Evolutionary conservation across 23 tunicate genomes (phyloP).

Genomic region (Botrylloides violaceus): DNA sequence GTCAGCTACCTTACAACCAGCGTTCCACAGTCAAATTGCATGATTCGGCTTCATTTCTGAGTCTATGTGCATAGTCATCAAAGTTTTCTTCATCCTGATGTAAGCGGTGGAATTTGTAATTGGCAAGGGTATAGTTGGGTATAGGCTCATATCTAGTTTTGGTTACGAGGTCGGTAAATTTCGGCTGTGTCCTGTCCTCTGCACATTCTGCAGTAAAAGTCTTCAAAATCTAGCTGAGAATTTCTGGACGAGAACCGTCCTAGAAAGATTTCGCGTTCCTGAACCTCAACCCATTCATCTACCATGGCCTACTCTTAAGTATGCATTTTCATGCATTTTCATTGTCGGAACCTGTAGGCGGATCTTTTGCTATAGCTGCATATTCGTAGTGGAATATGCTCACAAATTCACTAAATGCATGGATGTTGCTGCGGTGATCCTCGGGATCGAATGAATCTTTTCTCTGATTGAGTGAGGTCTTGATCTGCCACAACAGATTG

Average conservation of each 20-base stretch:
- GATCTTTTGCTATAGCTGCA: slow-evolving; percentile 5
- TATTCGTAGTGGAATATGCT: neutral
- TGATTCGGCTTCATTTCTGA: neutral
- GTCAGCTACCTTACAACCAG: slow-evolving; percentile 4
- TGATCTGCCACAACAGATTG: neutral
- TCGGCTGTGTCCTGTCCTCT: neutral
- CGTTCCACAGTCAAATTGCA: too few species aligned
- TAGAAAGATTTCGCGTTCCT: neutral
- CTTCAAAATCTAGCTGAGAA: slow-evolving; percentile 2
- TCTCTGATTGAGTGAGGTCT: too few species aligned
- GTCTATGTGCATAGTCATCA: neutral
- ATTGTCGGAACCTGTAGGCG: neutral
- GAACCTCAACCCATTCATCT: neutral
- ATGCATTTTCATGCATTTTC: neutral
- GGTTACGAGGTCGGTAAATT: slow-evolving; percentile 1
- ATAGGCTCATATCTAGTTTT: slow-evolving; percentile 5
- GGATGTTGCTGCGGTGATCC: neutral
- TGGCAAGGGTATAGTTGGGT: neutral
- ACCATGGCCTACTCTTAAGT: too few species aligned
- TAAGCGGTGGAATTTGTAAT: neutral
- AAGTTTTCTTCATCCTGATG: neutral
- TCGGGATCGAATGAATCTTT: slow-evolving; percentile 10
- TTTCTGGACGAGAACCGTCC: neutral
- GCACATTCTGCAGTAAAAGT: neutral
- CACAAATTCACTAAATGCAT: slow-evolving; percentile 20